phyloP scores from a whole-genome alignment of 2,888 invertebrate genomes.

The Troides helena region DNA sequence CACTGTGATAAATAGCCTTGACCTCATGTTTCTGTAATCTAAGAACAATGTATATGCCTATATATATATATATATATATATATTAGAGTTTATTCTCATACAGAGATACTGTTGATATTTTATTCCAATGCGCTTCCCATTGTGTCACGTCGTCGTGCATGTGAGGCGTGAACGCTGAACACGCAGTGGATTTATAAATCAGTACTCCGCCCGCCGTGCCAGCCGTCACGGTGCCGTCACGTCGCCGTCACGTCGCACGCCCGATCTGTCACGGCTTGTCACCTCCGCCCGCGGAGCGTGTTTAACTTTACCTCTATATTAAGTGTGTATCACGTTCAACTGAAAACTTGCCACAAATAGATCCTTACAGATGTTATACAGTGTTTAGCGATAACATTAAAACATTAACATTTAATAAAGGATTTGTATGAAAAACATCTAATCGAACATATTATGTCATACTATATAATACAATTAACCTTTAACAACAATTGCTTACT shows the following conservation, averaged over 20 bases:
- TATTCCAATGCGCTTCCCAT: background rate
- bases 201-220: slow-evolving; percentile 21
- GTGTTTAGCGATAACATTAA: background rate
- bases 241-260: slow-evolving; percentile 22
- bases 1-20: too few relatives aligned
- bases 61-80: too few relatives aligned
- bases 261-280: slow-evolving; percentile 26
- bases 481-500: slow-evolving; percentile 1
- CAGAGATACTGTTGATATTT: background rate
- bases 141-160: background rate
- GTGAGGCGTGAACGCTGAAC: slow-evolving; percentile 2
- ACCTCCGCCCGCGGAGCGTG: slow-evolving; percentile 7
- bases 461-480: too few relatives aligned
- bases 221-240: slow-evolving; percentile 25
- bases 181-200: slow-evolving; percentile 21
- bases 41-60: too few relatives aligned
- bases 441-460: too few relatives aligned
- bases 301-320: slow-evolving; percentile 12
- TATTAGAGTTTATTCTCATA: too few relatives aligned
- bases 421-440: too few relatives aligned
- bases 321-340: too few relatives aligned
- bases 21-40: too few relatives aligned
- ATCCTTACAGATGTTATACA: background rate
- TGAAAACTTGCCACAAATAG: background rate
- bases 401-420: background rate